These are phyloP conservation scores for Pomatostomus ruficeps DNA, from an alignment of 2,113 vertebrate genomes.

Conservation along the genomic window DNA sequence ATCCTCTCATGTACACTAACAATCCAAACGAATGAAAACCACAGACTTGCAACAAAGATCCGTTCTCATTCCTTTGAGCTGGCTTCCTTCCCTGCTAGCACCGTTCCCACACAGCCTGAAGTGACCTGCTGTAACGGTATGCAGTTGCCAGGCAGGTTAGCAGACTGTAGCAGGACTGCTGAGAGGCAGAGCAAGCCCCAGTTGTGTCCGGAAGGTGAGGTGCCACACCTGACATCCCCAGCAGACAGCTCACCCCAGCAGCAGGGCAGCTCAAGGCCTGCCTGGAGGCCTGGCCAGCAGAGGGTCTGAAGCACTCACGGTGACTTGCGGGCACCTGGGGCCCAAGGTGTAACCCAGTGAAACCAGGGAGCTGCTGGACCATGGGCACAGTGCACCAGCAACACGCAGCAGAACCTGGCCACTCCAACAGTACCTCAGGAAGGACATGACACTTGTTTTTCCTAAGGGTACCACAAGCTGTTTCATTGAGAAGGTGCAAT, in stretches of 20 bases:
- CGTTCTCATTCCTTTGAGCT: background rate
- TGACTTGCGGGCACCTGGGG: background rate
- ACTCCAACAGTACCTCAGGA: background rate
- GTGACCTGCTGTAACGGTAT: background rate
- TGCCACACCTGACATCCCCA: background rate
- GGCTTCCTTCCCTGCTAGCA: background rate
- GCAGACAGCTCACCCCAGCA: background rate
- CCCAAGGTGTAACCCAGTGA: background rate
- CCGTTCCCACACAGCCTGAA: background rate
- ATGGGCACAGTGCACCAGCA: background rate
- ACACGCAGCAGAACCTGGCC: rapidly evolving
- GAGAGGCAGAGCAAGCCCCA: background rate
- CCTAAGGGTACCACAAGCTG: background rate
- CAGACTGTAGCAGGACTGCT: background rate
- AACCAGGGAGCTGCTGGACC: background rate
- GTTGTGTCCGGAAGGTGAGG: background rate
- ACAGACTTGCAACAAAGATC: background rate
- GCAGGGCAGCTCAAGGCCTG: background rate
- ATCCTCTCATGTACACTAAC: background rate
- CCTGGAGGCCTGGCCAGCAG: background rate
- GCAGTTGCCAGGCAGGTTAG: background rate
- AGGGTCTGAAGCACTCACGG: background rate
- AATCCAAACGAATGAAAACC: background rate
- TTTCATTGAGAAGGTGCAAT: background rate
- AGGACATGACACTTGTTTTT: background rate